phyloP scores from a whole-genome alignment of 1,140 invertebrate species.

The Pissodes strobi region DNA sequence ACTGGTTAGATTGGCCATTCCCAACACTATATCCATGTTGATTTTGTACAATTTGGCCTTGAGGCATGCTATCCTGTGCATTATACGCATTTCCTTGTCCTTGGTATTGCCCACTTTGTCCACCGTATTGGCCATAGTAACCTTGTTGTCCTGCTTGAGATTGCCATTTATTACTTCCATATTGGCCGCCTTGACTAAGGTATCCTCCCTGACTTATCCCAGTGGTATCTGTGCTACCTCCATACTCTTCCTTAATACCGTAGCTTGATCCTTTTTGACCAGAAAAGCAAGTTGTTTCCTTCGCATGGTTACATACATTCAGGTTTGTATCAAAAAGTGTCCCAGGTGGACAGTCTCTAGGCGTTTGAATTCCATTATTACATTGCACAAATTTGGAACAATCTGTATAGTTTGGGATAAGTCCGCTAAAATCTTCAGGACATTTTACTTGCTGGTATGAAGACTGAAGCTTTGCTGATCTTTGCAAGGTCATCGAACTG shows the following conservation, averaged over 20 bases:
- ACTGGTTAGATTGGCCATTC: not conserved
- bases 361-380: constrained; percentile 60
- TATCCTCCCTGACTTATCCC: not conserved
- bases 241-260: constrained; percentile 12
- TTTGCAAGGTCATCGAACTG: constrained; percentile 14
- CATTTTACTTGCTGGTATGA: constrained; percentile 50
- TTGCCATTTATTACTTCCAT: not conserved
- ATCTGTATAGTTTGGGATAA: constrained; percentile 65
- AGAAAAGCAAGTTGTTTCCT: constrained; percentile 59
- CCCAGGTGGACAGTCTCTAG: constrained; percentile 67
- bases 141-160: not conserved
- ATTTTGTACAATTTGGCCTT: too few species aligned
- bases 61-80: too few species aligned
- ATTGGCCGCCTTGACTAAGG: not conserved
- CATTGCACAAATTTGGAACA: constrained; percentile 72
- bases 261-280: constrained; percentile 12
- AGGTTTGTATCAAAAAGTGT: constrained; percentile 65
- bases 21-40: not conserved
- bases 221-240: constrained; percentile 7
- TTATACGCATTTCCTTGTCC: too few species aligned
- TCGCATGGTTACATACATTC: constrained; percentile 66
- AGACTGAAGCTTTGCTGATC: constrained; percentile 15
- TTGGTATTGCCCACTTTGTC: not conserved
- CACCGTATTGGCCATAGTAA: not conserved
- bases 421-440: constrained; percentile 58